Evolutionary conservation across 2,888 invertebrate species (phyloP).

Genomic region (Limnephilus rhombicus): DNA sequence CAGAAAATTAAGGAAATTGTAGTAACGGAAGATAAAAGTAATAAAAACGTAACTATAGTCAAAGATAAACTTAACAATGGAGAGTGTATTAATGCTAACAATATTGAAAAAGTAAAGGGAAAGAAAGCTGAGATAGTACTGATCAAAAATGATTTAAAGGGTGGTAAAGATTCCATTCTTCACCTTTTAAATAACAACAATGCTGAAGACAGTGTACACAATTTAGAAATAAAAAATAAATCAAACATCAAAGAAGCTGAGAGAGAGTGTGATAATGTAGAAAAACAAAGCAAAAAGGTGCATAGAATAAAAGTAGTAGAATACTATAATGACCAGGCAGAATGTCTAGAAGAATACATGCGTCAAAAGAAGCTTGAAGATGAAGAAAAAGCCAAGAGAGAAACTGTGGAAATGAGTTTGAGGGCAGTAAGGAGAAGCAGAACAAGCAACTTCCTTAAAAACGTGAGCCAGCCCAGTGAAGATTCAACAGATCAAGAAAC

Average conservation of each 20-base stretch:
- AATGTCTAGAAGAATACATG: conserved; percentile 78
- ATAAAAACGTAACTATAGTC: conserved; percentile 20
- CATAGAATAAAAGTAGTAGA: conserved; percentile 71
- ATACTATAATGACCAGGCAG: conserved; percentile 82
- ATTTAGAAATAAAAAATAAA: background rate
- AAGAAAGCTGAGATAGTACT: background rate
- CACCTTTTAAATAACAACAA: conserved; percentile 58
- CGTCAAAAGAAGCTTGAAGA: conserved; percentile 72
- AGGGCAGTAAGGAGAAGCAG: conserved; percentile 72
- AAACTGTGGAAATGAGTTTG: conserved; percentile 70
- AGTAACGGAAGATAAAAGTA: conserved; percentile 15
- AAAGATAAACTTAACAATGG: conserved; percentile 16
- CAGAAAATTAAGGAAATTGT: conserved; percentile 13
- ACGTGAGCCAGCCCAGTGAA: conserved; percentile 73
- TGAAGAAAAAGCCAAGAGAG: conserved; percentile 70
- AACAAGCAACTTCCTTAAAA: conserved; percentile 71
- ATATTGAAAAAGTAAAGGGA: background rate
- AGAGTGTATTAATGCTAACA: conserved; percentile 22
- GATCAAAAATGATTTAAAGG: conserved; percentile 36
- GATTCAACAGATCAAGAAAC: conserved; percentile 74
- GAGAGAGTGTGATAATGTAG: background rate
- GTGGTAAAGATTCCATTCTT: conserved; percentile 33
- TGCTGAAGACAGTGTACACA: conserved; percentile 30
- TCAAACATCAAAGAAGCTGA: conserved; percentile 7
- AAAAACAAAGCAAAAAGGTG: conserved; percentile 59